Evolutionary conservation across 2,113 vertebrate genomes (phyloP), one percentile per base, ranked within the genome.

Genomic region (Rhinolophus sinicus): DNA sequence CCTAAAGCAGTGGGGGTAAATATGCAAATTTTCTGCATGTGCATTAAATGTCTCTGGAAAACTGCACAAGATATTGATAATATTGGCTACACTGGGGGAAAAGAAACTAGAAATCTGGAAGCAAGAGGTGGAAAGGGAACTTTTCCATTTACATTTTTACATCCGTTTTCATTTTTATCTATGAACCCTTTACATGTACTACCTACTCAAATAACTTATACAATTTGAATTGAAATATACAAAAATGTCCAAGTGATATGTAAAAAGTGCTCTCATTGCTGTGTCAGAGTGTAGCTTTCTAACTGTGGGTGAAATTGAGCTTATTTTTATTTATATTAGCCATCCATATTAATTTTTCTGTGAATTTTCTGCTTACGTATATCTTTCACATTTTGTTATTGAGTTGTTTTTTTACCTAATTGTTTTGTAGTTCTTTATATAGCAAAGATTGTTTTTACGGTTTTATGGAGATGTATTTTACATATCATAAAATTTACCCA

Each of bases 391-490:
- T 64, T 94, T 96, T 93, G 72, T 19, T 81, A 35, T 18, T 44
- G 47, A 89, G 21, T 28, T 92, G 33, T 70, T 91, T 62, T 62
- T 62, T 3, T 19, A 1, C 24, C n/a, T 13, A 19, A 15, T 28
- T 62, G 22, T 67, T 75, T 85, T 47, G 0, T 75, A 86, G 8
- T 67, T 60, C 22, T 84, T 85, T 35, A 22, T 69, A 69, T 56
- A 80, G 21, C 19, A 65, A 78, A 14, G 58, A 35, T 58, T 60
- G 22, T 60, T 44, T 93, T 77, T 58, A 40, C 38, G 92, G 21
- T 73, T 94, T 73, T 85, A 67, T 85, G 52, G n/a, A 92, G 15
- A 28, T 88, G 54, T 44, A 47, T 85, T 94, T 94, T 94, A 67
- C 10, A 88, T 56, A 38, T 30, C 54, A 56, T 75, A 60, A 92